Percentiles rank a stretch among this genome's conserved stretches.
phyloP scores from a whole-genome alignment of 2,113 vertebrate species.

The Neofelis nebulosa region DNA sequence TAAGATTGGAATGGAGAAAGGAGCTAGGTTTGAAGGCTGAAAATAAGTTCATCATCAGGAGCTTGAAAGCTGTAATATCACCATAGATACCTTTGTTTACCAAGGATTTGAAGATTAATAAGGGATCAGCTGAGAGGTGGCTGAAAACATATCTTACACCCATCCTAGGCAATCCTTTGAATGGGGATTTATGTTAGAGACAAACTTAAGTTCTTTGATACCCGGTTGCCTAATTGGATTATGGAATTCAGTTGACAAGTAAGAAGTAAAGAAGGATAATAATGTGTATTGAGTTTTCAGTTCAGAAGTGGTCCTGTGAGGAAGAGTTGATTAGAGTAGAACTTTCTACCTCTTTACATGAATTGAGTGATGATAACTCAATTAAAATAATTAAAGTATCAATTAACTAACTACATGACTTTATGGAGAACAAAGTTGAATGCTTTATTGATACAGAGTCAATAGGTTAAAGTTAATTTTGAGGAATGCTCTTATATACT shows the following conservation, averaged over 20 bases:
- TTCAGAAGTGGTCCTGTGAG: neutral
- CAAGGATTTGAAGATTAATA: neutral
- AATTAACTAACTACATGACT: neutral
- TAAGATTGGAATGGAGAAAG: neutral
- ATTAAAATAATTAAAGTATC: conserved; percentile 52
- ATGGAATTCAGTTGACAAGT: conserved; percentile 1
- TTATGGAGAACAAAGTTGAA: neutral
- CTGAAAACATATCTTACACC: neutral
- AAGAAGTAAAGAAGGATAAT: neutral
- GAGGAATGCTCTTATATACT: neutral
- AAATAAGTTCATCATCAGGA: neutral
- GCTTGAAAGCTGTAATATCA: neutral
- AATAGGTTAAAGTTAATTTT: neutral
- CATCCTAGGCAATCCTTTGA: neutral
- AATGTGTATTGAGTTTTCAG: conserved; percentile 22
- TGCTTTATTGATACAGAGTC: neutral
- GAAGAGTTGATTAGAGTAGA: conserved; percentile 43
- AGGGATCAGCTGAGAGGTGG: neutral
- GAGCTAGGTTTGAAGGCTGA: neutral
- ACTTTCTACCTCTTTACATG: conserved; percentile 46
- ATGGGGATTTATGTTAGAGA: neutral
- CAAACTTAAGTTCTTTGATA: neutral
- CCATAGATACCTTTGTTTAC: neutral
- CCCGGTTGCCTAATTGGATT: neutral
- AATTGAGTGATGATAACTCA: conserved; percentile 30